Evolutionary conservation across 2,113 vertebrate genomes (phyloP).

Genomic region (Chionomys nivalis): DNA sequence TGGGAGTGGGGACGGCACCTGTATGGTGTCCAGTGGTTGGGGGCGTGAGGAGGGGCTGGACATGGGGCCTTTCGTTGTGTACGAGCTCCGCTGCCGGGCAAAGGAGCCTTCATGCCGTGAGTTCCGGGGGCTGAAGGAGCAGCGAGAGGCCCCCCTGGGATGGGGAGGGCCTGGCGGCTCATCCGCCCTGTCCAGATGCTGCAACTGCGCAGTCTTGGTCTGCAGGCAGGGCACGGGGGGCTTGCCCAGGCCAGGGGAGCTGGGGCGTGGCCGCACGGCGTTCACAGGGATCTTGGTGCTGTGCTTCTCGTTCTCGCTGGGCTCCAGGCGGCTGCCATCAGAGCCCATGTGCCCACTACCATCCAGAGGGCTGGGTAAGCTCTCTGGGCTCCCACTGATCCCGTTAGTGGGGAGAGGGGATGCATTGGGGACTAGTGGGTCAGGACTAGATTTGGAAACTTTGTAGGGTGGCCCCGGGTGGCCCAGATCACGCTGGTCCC

Average conservation of each 20-base stretch:
- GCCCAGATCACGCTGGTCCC: slow-evolving; percentile 87
- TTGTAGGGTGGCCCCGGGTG: slow-evolving; percentile 87
- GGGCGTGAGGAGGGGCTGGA: slow-evolving; percentile 90
- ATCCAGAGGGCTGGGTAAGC: slow-evolving; percentile 88
- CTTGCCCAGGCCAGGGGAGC: slow-evolving; percentile 88
- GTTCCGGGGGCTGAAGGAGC: slow-evolving; percentile 88
- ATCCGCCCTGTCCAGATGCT: slow-evolving; percentile 90
- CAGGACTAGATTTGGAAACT: slow-evolving; percentile 89
- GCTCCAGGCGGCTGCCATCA: slow-evolving; percentile 89
- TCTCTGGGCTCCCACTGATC: slow-evolving; percentile 88
- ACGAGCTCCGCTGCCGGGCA: slow-evolving; percentile 88
- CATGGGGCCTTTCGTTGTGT: slow-evolving; percentile 88
- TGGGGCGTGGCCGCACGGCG: slow-evolving; percentile 92
- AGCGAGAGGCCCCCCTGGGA: slow-evolving; percentile 86
- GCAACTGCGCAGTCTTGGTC: slow-evolving; percentile 89
- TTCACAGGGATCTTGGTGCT: slow-evolving; percentile 91
- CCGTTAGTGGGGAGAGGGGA: slow-evolving; percentile 90
- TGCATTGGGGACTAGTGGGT: slow-evolving; percentile 87
- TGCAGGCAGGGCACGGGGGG: slow-evolving; percentile 88
- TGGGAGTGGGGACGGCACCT: slow-evolving; percentile 86
- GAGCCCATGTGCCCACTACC: slow-evolving; percentile 82
- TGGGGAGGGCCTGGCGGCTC: slow-evolving; percentile 85
- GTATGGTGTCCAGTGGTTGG: slow-evolving; percentile 84
- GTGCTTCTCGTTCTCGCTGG: slow-evolving; percentile 93
- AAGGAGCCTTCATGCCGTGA: slow-evolving; percentile 86